Evolutionary conservation across 2,888 invertebrate species (phyloP).

Genomic region (Coelogynopora nodosa): DNA sequence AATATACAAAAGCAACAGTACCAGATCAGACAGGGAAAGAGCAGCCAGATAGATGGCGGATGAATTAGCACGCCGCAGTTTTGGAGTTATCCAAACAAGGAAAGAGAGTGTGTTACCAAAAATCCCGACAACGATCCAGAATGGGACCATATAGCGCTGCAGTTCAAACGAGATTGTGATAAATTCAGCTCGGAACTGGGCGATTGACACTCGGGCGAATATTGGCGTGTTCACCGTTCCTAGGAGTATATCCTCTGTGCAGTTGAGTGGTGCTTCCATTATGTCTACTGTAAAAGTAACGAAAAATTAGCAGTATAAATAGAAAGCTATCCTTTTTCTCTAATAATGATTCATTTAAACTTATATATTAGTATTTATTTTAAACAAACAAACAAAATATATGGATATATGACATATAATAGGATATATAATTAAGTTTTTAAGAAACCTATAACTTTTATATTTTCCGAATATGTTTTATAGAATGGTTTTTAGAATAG

Average conservation of each 20-base stretch:
- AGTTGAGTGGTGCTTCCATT: neutral
- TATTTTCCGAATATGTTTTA: too few species aligned
- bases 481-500: too few species aligned
- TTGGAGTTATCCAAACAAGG: constrained; percentile 55
- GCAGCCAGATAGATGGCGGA: constrained; percentile 59
- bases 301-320: too few species aligned
- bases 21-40: constrained; percentile 53
- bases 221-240: neutral
- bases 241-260: neutral
- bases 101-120: constrained; percentile 57
- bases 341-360: too few species aligned
- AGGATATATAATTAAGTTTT: too few species aligned
- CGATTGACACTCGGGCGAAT: constrained; percentile 21
- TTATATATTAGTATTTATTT: too few species aligned
- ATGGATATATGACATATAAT: too few species aligned
- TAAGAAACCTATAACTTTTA: too few species aligned
- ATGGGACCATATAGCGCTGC: constrained; percentile 56
- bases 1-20: constrained; percentile 53
- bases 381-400: too few species aligned
- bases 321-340: too few species aligned
- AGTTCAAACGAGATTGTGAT: constrained; percentile 53
- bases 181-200: constrained; percentile 47
- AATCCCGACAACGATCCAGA: constrained; percentile 57
- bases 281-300: too few species aligned
- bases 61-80: constrained; percentile 57